Evolutionary conservation across 2,797 vertebrate species (phyloP).

Genomic region (Schizothorax lantsangensis): DNA sequence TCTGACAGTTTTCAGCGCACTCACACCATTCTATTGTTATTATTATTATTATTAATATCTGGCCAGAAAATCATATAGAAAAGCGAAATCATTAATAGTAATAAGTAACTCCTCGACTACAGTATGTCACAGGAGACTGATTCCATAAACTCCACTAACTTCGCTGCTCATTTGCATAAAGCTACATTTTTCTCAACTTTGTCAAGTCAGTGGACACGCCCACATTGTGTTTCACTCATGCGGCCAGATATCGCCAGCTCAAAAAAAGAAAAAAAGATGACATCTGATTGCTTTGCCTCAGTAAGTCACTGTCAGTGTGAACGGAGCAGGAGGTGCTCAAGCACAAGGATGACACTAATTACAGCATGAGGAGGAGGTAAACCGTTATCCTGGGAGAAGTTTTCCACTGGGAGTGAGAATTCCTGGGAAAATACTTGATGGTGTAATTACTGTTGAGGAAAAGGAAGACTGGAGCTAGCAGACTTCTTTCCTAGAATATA

Average conservation of each 20-base stretch:
- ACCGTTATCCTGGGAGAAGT: neutral
- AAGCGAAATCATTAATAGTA: neutral
- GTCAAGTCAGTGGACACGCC: neutral
- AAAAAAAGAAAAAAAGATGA: neutral
- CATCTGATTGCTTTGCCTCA: neutral
- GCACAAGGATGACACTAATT: slow-evolving; percentile 20
- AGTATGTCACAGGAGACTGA: neutral
- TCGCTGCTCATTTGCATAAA: neutral
- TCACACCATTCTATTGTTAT: neutral
- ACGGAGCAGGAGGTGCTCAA: slow-evolving; percentile 5
- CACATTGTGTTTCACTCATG: neutral
- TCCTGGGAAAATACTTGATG: neutral
- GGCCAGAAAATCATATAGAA: neutral
- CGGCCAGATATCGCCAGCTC: neutral
- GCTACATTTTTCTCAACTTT: neutral
- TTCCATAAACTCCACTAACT: neutral
- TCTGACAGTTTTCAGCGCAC: too few species aligned
- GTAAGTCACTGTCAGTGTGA: neutral
- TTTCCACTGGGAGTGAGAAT: neutral
- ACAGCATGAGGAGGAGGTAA: neutral
- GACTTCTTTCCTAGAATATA: neutral
- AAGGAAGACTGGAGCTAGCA: slow-evolving; percentile 1
- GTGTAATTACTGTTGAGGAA: slow-evolving; percentile 2
- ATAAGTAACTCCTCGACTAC: neutral
- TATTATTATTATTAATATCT: neutral